These are phyloP conservation scores for Lochmaea crataegi DNA, from an alignment of 2,888 invertebrate species.

Conservation along the genomic window DNA sequence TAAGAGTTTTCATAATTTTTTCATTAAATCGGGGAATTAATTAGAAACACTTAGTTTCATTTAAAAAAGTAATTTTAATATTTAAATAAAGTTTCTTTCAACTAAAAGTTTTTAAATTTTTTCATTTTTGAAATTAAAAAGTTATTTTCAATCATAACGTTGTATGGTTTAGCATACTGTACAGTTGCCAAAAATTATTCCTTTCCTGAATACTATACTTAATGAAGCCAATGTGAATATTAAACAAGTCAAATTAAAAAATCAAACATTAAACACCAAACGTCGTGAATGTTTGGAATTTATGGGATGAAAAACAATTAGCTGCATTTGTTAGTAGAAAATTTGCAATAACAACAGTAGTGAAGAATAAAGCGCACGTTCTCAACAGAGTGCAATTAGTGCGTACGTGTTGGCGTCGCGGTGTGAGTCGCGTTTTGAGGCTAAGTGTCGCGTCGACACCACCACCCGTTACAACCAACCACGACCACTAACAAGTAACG, in stretches of 20 bases:
- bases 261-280: constrained; percentile 12
- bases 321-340: constrained; percentile 55
- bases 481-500: constrained; percentile 61
- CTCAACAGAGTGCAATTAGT: constrained; percentile 64
- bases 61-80: no score
- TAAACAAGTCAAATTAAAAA: constrained; percentile 6
- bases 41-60: no score
- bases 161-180: no score
- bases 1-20: no score
- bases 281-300: constrained; percentile 32
- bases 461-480: constrained; percentile 40
- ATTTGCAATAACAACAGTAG: constrained; percentile 60
- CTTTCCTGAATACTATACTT: no score
- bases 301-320: constrained; percentile 45
- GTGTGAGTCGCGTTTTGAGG: constrained; percentile 50
- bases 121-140: no score
- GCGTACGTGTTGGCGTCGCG: constrained; percentile 62
- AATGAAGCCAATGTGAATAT: neutral
- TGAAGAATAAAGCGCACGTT: constrained; percentile 64
- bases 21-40: no score
- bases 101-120: no score
- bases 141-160: no score
- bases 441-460: constrained; percentile 37
- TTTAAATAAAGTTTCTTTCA: no score
- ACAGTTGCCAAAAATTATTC: no score